Percentiles rank a stretch among this genome's conserved stretches.
These are phyloP conservation scores for Pelochelys cantorii DNA, from an alignment of 2,797 vertebrate genomes.

Conservation along the genomic window DNA sequence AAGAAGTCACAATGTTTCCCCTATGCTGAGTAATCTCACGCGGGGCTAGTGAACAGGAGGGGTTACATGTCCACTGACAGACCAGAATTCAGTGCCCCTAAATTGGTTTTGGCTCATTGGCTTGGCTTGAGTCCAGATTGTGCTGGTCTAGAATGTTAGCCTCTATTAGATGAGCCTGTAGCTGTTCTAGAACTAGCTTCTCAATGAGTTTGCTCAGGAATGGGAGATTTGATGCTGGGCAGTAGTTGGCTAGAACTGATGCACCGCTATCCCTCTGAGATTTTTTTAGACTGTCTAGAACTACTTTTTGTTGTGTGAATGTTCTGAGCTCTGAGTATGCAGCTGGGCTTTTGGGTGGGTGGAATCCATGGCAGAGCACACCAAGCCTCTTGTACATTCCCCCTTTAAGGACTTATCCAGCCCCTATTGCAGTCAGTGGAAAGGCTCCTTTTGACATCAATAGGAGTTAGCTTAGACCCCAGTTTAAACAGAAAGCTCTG, in stretches of 20 bases:
- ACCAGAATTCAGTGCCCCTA: background rate
- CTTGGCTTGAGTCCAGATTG: background rate
- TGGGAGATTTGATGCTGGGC: background rate
- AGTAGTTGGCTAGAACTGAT: background rate
- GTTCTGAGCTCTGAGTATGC: background rate
- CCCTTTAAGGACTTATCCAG: background rate
- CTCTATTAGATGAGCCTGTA: background rate
- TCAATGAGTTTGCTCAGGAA: background rate
- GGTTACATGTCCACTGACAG: background rate
- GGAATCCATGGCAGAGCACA: background rate
- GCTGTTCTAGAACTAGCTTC: background rate
- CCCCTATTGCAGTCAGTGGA: background rate
- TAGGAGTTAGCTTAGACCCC: background rate
- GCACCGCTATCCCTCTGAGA: background rate
- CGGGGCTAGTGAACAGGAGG: no score
- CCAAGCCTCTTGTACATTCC: fast-evolving
- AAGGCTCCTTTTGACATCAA: no score
- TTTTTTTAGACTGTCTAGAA: background rate
- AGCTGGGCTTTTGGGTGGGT: background rate
- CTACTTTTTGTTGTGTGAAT: background rate
- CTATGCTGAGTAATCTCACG: no score
- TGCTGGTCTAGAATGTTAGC: background rate
- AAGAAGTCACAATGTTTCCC: no score
- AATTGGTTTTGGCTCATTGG: background rate
- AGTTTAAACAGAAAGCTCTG: background rate